Conservation (phyloP, 2,888 invertebrate genomes). For the Epistrophe eligans region DNA sequence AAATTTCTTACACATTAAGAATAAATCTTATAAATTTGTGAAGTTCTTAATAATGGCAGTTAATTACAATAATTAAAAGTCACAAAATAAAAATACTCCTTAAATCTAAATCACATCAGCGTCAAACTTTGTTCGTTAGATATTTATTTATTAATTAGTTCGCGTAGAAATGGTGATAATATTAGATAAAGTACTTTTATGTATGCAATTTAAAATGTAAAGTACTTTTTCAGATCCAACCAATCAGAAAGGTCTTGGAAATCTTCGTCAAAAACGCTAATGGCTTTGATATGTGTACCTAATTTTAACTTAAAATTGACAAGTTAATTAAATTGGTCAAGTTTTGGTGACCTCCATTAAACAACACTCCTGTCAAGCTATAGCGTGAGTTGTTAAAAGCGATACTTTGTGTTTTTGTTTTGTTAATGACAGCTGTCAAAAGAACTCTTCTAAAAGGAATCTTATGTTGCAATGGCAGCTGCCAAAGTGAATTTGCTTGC, state of each 20-base stretch:
- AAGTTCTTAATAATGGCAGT: too few relatives aligned
- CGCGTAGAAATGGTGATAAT: neutral
- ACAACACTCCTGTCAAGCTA: neutral
- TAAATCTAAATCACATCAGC: neutral
- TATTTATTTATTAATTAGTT: neutral
- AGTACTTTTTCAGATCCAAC: neutral
- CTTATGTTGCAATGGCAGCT: too few relatives aligned
- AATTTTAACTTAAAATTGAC: neutral
- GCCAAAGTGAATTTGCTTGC: neutral
- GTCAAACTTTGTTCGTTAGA: constrained; percentile 20
- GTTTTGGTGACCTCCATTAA: neutral
- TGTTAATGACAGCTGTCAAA: neutral
- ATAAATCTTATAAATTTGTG: too few relatives aligned
- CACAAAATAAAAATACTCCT: too few relatives aligned
- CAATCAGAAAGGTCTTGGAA: neutral
- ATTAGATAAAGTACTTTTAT: neutral
- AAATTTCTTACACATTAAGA: too few relatives aligned
- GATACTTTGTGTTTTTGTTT: neutral
- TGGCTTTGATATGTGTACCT: neutral
- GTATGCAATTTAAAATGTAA: neutral
- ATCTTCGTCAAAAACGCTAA: neutral
- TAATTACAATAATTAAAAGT: too few relatives aligned
- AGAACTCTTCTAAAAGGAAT: neutral
- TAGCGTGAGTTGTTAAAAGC: neutral
- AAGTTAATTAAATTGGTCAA: neutral